Evolutionary conservation across 2,888 invertebrate species (phyloP), one percentile per base, ranked within the genome.

Genomic region (Tiliacea aurago): DNA sequence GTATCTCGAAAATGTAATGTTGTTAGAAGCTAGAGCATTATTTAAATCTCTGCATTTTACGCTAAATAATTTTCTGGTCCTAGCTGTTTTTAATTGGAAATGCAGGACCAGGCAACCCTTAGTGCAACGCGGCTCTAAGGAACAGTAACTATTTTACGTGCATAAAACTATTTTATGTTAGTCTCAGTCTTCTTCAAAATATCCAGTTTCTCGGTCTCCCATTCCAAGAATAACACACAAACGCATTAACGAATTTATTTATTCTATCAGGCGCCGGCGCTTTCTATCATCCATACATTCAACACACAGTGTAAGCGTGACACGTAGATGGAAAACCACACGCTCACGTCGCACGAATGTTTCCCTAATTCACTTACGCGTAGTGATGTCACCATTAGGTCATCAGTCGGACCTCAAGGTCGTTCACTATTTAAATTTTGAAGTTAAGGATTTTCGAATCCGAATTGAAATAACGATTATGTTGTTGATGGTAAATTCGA

Each of bases 371-470:
- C 66, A 84, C 78, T 78, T 78, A 66, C 76, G 77, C 63, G 76
- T 70, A 83, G 81, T 90, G 90, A 90, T 90, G 89, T 90, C 90
- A 86, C 84, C 85, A 87, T 83, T 80, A 75, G 82, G 85, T 84
- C 85, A 86, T 84, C 84, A 80, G 65, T 78, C 70, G 71, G 84
- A 84, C 83, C 53, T 66, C 82, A 86, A 88, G 89, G 90, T 51
- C 84, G 66, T 68, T 82, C 65, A 75, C 78, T 78, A 84, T 84
- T 84, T 70, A 80, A 86, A 84, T 83, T 77, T 79, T 67, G 59
- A 76, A 68, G 76, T 72, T 81, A 68, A 64, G 28, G 43, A 73
- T 77, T 81, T 70, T 73, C 18, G 18, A 81, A 76, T 59, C 67
- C 37, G 23, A 65, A 71, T 76, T 76, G 33, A 23, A 75, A 47